A percentile compares a stretch with the other conserved stretches of the same genome.
These are phyloP conservation scores for Panorpa germanica DNA, from an alignment of 2,888 invertebrate genomes.

Conservation along the genomic window DNA sequence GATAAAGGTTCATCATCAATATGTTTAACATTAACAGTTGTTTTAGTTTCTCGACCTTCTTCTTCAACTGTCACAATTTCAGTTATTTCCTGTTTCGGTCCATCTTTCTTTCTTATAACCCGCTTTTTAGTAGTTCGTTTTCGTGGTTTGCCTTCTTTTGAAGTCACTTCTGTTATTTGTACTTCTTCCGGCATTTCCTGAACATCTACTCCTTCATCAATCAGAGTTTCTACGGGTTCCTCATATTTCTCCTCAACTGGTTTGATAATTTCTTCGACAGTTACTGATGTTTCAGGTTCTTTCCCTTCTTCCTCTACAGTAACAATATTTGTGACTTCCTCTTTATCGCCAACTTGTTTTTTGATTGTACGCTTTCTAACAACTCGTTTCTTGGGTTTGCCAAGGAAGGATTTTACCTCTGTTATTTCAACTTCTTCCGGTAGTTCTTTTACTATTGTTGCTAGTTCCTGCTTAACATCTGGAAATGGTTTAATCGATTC, in stretches of 20 bases:
- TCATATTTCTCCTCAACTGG: slow-evolving; percentile 11
- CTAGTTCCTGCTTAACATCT: slow-evolving; percentile 10
- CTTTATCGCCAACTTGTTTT: slow-evolving; percentile 18
- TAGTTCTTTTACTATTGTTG: slow-evolving; percentile 17
- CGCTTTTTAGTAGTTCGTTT: slow-evolving; percentile 16
- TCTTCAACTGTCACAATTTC: slow-evolving; percentile 22
- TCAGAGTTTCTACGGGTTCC: background rate
- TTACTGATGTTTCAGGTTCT: slow-evolving; percentile 22
- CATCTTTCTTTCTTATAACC: slow-evolving; percentile 15
- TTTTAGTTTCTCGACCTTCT: slow-evolving; percentile 18
- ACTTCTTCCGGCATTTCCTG: slow-evolving; percentile 12
- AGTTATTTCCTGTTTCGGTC: slow-evolving; percentile 22
- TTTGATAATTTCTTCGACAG: slow-evolving; percentile 13
- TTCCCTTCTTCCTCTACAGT: slow-evolving; percentile 24
- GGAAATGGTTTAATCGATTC: slow-evolving; percentile 13
- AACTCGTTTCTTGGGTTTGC: slow-evolving; percentile 16
- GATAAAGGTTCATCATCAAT: slow-evolving; percentile 2
- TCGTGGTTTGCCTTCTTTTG: slow-evolving; percentile 18
- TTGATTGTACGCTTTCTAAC: slow-evolving; percentile 14
- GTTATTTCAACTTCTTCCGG: slow-evolving; percentile 19
- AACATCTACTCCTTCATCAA: slow-evolving; percentile 11
- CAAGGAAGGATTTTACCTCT: slow-evolving; percentile 19
- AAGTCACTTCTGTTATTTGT: slow-evolving; percentile 17
- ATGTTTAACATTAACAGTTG: slow-evolving; percentile 16
- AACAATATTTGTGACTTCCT: slow-evolving; percentile 24